Base-by-base conservation (phyloP, 2,113 vertebrate species). In the Rafetus swinhoei region DNA sequence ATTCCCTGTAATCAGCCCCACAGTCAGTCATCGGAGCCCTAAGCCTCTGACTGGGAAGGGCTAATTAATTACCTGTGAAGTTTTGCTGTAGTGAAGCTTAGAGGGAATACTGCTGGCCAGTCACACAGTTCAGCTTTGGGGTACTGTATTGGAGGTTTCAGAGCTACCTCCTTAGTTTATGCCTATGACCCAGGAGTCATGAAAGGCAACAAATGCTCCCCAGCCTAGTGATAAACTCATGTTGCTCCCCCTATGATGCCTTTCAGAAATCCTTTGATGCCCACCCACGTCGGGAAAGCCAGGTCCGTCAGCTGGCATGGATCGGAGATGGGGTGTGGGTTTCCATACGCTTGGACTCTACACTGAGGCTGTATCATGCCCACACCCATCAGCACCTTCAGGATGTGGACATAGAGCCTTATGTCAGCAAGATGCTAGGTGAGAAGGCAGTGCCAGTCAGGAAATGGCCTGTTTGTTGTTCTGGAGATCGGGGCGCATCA, bases 381-480 rank as follows among this genome's bases (percentile, higher is more conserved):
- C 99, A 99, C 94, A 99, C 99, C 53, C 99, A 99, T 92, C 99
- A 99, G 92, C 99, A 99, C 89, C 98, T 99, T 69, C 99, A 99
- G 93, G 99, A 99, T 1, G 99, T 99, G 16, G 99, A 99, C 97
- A 99, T 99, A 0, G 99, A 99, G 95, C 99, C 99, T 11, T 99
- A 99, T 0, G 99, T 99, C 98, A 99, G 99, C 98, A 99, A 99
- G 98, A 99, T 99, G 99, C 97, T 99, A 72, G 99, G 99, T 99
- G 95, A 98, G 98, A 84, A 92, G 15, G 13, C 53, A 15, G n/a
- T 7, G 2, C 8, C 76, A 3, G 7, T 72, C 59, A 35, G 53
- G 14, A 76, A 52, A 9, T 16, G 32, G 12, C 45, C 89, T 89
- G 27, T 60, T 87, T 57, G 62, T 80, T 79, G 6, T n/a, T 39